Percentiles rank a stretch among this genome's conserved stretches.
phyloP scores from a whole-genome alignment of 2,888 invertebrate species.

The Protonemura montana region DNA sequence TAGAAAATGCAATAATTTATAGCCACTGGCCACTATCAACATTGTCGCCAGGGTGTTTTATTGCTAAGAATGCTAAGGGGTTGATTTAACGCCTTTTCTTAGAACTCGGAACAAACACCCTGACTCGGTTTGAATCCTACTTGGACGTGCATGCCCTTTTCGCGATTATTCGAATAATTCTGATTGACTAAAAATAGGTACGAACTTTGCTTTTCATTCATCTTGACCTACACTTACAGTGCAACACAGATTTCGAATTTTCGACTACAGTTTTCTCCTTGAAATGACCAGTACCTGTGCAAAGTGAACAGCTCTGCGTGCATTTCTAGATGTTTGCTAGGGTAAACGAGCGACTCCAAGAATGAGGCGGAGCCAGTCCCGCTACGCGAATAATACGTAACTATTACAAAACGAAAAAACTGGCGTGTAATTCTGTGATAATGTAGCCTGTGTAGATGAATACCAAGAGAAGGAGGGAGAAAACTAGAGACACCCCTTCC shows the following conservation, averaged over 20 bases:
- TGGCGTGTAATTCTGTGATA: neutral
- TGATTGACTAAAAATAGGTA: too few species aligned
- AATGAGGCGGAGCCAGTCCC: neutral
- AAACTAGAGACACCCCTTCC: conserved; percentile 15
- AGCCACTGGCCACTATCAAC: neutral
- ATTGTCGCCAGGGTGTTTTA: neutral
- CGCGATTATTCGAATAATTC: neutral
- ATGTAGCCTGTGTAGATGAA: conserved; percentile 36
- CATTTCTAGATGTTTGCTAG: neutral
- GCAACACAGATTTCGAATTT: neutral
- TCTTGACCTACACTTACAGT: neutral
- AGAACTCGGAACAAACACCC: neutral
- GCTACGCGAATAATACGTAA: neutral
- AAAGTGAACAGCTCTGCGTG: neutral
- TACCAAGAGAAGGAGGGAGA: conserved; percentile 39
- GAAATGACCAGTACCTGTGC: neutral
- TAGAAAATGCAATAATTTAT: conserved; percentile 10
- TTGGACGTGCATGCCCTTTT: neutral
- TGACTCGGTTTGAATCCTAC: neutral
- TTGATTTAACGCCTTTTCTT: neutral
- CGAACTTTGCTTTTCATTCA: neutral
- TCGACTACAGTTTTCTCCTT: neutral
- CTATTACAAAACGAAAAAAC: neutral
- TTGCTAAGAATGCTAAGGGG: conserved; percentile 7
- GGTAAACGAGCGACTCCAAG: neutral